A percentile compares a stretch with the other conserved stretches of the same genome.
These are phyloP conservation scores for Pinna nobilis DNA, from an alignment of 1,140 invertebrate species.

Conservation along the genomic window DNA sequence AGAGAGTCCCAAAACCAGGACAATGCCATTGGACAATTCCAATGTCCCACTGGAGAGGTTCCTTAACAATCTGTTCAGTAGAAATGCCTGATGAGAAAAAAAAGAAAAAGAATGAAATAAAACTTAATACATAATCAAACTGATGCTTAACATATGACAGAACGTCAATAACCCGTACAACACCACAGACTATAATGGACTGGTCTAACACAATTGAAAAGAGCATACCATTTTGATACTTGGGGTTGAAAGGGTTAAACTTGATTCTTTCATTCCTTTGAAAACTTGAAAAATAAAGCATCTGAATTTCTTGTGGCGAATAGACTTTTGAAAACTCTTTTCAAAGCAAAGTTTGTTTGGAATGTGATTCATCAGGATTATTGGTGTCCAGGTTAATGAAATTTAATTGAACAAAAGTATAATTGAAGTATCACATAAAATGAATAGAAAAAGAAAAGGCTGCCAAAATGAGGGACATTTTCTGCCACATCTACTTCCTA, in stretches of 20 bases:
- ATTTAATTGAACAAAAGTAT: no score
- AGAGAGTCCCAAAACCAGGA: conserved; percentile 77
- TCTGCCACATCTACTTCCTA: not conserved
- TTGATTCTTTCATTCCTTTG: no score
- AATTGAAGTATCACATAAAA: not conserved
- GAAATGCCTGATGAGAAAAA: conserved; percentile 76
- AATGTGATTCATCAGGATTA: no score
- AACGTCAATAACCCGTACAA: no score
- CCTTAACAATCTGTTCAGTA: conserved; percentile 78
- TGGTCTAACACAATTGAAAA: not conserved
- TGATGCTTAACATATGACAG: not conserved
- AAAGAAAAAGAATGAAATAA: conserved; percentile 20
- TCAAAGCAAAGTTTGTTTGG: no score
- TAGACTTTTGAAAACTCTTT: no score
- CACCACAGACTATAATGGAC: no score
- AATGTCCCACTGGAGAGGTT: conserved; percentile 74
- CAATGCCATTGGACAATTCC: conserved; percentile 73
- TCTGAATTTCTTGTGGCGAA: no score
- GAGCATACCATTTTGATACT: not conserved
- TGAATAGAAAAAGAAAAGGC: not conserved
- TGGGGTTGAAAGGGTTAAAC: no score
- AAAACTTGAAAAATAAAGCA: no score
- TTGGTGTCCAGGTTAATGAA: no score
- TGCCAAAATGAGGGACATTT: not conserved
- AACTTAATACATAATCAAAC: conserved; percentile 7